Evolutionary conservation across 1,140 invertebrate species (phyloP), one percentile per base, ranked within the genome.

Genomic region (Drosophila saltans): DNA sequence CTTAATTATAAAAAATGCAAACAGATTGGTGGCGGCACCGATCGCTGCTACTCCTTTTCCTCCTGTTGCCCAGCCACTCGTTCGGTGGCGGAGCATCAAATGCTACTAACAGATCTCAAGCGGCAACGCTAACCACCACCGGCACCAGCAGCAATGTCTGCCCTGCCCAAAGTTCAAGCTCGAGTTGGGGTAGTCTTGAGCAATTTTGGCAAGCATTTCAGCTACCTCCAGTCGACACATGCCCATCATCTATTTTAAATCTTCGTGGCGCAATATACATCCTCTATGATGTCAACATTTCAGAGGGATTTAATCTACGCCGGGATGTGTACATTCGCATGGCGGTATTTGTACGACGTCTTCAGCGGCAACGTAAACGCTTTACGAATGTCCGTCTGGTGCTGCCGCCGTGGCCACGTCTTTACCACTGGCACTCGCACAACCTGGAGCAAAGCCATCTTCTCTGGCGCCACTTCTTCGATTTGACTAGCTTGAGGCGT

Each of bases 271-370:
- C 83, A 45, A 74, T 92, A 30, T 92, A 92, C 61, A 64, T 92
- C 16, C 66, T 99, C 30, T 99, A 99, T 92, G 97, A 99, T 93
- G 96, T 99, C 0, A 99, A 99, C 93, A 95, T 95, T 21, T 95
- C 96, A 1, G 98, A 99, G 94, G 98, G 98, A 0, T 99, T 99
- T 91, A 99, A 99, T 94, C 93, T 99, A 68, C 93, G 98, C 59
- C 93, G 98, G 71, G 98, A 99, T 94, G 98, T 99, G 8, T 99
- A 98, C 81, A 95, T 99, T 93, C 94, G 98, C 83, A 94, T 99
- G 80, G 97, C 98, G 10, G 95, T 96, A 61, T 95, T 98, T 79
- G 93, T 97, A 0, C 93, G 94, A 83, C 94, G 94, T 69, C 93
- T 97, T 52, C 45, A 52, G 71, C 93, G 93, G 88, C 90, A 93